phyloP scores from a whole-genome alignment of 2,113 vertebrate genomes.

The Cyanoramphus novaezelandiae region DNA sequence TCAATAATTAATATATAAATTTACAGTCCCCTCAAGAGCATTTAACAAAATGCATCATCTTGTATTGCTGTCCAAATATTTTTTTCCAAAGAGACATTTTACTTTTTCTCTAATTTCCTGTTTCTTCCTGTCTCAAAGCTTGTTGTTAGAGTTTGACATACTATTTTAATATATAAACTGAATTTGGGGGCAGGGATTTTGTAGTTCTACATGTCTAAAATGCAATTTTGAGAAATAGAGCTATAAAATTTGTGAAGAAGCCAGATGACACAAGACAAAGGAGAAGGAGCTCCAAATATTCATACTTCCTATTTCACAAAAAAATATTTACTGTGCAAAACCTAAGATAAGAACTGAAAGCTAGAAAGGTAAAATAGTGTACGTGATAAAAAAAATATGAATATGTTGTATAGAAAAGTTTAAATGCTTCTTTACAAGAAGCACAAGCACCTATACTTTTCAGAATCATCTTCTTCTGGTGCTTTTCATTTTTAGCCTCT shows the following conservation, averaged over 20 bases:
- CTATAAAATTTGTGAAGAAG: not conserved
- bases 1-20: not conserved
- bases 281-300: not conserved
- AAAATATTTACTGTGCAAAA: not conserved
- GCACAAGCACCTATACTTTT: not conserved
- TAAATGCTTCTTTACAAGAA: not conserved
- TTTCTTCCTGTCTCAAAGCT: not conserved
- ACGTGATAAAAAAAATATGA: not conserved
- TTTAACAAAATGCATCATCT: not conserved
- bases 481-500: not conserved
- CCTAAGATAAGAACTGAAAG: not conserved
- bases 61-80: not conserved
- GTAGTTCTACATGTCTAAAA: not conserved
- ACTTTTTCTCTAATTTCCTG: not conserved
- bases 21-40: not conserved
- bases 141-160: not conserved
- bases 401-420: not conserved
- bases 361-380: not conserved
- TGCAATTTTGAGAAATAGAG: not conserved
- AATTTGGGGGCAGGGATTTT: not conserved
- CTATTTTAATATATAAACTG: not conserved
- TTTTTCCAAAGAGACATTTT: not conserved
- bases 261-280: not conserved
- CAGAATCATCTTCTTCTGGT: not conserved
- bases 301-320: not conserved